Percentiles rank a stretch among this genome's conserved stretches.
These are phyloP conservation scores for Orussus abietinus DNA, from an alignment of 1,140 invertebrate species.

Conservation along the genomic window DNA sequence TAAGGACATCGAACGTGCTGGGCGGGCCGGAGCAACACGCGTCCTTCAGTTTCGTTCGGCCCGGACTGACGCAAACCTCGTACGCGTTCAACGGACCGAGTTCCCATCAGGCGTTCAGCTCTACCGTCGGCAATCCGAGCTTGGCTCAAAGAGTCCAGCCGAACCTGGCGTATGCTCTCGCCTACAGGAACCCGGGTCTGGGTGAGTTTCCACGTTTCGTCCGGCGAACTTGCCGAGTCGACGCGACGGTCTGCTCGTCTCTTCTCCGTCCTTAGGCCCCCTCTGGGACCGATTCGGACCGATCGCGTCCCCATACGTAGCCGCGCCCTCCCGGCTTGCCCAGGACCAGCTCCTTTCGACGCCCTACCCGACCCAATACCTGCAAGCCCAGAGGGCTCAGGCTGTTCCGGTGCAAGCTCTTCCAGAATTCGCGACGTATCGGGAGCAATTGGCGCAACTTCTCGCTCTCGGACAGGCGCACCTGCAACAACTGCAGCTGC, in stretches of 20 bases:
- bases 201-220: conserved; percentile 30
- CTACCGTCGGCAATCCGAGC: conserved; percentile 39
- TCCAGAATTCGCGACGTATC: conserved; percentile 18
- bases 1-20: conserved; percentile 33
- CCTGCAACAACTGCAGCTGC: conserved; percentile 16
- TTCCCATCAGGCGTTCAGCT: conserved; percentile 42
- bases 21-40: conserved; percentile 39
- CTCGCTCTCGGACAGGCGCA: conserved; percentile 28
- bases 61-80: conserved; percentile 42
- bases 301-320: no score
- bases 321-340: no score
- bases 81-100: conserved; percentile 41
- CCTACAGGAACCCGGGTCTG: conserved; percentile 40
- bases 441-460: conserved; percentile 27
- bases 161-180: conserved; percentile 35
- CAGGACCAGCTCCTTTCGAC: no score
- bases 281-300: no score
- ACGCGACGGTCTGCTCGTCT: no score
- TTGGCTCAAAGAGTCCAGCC: conserved; percentile 35
- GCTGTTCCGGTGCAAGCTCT: conserved; percentile 8
- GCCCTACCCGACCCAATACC: no score
- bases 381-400: neutral
- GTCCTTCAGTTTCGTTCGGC: conserved; percentile 41
- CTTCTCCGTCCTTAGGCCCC: no score
- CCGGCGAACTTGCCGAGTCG: no score